Base-by-base conservation (phyloP, 2,888 invertebrate genomes). In the Flexamia atlantica region DNA sequence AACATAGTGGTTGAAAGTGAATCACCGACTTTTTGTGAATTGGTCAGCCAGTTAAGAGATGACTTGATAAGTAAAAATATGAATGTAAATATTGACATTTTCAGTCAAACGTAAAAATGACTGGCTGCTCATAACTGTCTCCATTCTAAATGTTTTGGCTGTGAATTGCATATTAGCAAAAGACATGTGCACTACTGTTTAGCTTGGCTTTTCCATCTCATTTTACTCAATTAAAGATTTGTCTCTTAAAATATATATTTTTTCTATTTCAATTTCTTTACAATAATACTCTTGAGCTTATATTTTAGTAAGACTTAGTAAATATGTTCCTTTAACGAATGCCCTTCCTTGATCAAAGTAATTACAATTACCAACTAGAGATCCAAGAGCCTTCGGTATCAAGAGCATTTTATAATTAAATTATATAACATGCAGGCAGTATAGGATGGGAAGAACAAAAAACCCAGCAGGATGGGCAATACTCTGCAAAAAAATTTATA, bases 141-240 rank as follows among this genome's bases (percentile, higher is more conserved):
- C 68, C 14, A 20, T 70, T 70, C 70, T 70, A 70, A 70, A 70
- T 70, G 40, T 36, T n/a, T 28, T 70, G 70, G 70, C 70, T 70
- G 70, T 70, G 70, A 70, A 64, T 20, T 23, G 30, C 28, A 20
- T 57, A 12, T 5, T 9, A 57, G 64, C 64, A 17, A 53, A 64
- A 25, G 64, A 28, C 30, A 64, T 64, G 64, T 64, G 64, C 64
- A 64, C 64, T 64, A 30, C 30, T 64, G 17, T 64, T 64, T 28
- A 57, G 25, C 25, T 64, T 64, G 64, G n/a, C 5, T 20, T 57
- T 64, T 64, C 30, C n/a, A n/a, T n/a, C n/a, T n/a, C n/a, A n/a
- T 57, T 57, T 30, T 5, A 12, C 64, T 64, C 5, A 64, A 64
- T 64, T 28, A 64, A 64, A 64, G 17, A 64, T 17, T 17, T 64